Base-by-base conservation (phyloP, 2,797 vertebrate genomes). In the Labeo calbasu region DNA sequence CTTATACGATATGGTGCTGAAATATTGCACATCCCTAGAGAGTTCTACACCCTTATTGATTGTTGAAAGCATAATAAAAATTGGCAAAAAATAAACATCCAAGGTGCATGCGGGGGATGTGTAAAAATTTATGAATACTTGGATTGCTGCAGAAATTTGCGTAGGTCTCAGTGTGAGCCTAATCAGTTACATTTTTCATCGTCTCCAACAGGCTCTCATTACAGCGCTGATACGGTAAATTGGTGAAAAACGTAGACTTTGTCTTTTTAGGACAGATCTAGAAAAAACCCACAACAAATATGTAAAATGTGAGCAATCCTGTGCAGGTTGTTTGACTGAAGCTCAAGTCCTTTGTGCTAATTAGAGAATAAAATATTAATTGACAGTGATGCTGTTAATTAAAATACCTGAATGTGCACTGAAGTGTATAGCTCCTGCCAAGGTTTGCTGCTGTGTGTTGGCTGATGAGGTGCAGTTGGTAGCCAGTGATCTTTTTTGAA, bases 401-500 rank as follows among this genome's bases (percentile, higher is more conserved):
- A 82, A 78, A 78, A 57, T 36, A 71, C 17, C 23, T 72, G 51
- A 63, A 82, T 19, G 69, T 69, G 51, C 61, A 59, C 63, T 59
- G 63, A 70, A 32, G 53, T 32, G 32, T 28, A 46, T n/a, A 55
- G 14, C 80, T 66, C 12, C 65, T 65, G 80, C 76, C 66, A 86
- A 32, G 80, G 66, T 32, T 70, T 71, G 46, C 79, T 15, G 23
- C 48, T 46, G 50, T 66, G 23, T 78, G 40, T 23, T 71, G 61
- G 63, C 57, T 77, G 79, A 77, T 57, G 48, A 84, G 65, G 69
- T 73, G 53, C 69, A 66, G 23, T 78, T 77, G 69, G 50, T 75
- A 65, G 68, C 66, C 48, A 63, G 68, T 82, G 79, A 65, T 86
- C 70, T 80, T 77, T 89, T 65, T 79, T 83, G 77, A 77, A 83